Evolutionary conservation across 2,888 invertebrate species (phyloP), one percentile per base, ranked within the genome.

Genomic region (Lacanobia oleracea): DNA sequence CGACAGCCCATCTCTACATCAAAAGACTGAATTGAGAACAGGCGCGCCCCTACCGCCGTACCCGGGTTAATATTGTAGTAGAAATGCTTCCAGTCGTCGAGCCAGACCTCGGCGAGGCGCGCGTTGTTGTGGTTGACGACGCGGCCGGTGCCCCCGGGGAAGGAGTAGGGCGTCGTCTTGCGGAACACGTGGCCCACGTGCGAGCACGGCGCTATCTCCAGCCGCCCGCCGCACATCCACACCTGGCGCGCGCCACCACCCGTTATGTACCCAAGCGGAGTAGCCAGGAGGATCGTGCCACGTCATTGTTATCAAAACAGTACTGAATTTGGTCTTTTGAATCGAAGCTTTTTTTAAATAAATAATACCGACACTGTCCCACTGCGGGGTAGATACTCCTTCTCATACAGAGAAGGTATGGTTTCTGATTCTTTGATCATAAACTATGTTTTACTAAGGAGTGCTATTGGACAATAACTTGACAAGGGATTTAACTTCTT

Each of bases 111-210:
- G 85, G 99, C 99, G 91, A 99, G 98, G 88, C 99, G 97, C 93
- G 99, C 99, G 96, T 99, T 99, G 97, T 99, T 99, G 97, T 99
- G 99, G 97, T 99, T 99, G 96, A 99, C 99, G 93, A 99, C 99
- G 92, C 98, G 98, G 96, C 98, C 98, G 89, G 99, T 99, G 91
- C 99, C 99, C 89, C 99, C 99, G 72, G 99, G 99, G 97, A 99
- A 99, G 88, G 99, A 98, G 96, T 99, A 99, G 70, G 99, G 99
- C 87, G 99, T 99, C 88, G 98, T 98, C 97, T 99, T 99, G 94
- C 99, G 98, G 97, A 99, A 99, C 92, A 99, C 99, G 97, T 99
- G 99, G 87, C 99, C 99, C 89, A 99, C 99, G 95, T 98, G 98
- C 86, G 98, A 98, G 96, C 99, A 99, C 91, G 99, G 99, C 88